Percentiles rank a stretch among this genome's conserved stretches.
Evolutionary conservation across 1,140 invertebrate genomes (phyloP).

Genomic region (Spodoptera litura): DNA sequence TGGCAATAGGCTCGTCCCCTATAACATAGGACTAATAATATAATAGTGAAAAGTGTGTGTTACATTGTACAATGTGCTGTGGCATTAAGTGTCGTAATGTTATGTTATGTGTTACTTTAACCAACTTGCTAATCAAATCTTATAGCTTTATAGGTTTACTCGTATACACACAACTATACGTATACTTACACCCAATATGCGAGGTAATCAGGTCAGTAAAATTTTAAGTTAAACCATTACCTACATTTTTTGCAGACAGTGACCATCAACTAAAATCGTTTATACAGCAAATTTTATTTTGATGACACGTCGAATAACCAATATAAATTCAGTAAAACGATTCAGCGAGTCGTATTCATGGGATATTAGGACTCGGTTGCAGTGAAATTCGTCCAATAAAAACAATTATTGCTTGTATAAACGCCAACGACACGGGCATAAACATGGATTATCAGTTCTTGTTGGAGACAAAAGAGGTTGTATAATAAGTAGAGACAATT

Average conservation of each 20-base stretch:
- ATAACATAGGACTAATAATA: too few species aligned
- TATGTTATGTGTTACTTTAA: too few species aligned
- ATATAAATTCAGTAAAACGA: constrained; percentile 46
- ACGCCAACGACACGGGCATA: constrained; percentile 60
- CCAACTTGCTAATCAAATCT: too few species aligned
- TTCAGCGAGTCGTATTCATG: constrained; percentile 45
- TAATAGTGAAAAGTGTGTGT: too few species aligned
- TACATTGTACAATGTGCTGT: too few species aligned
- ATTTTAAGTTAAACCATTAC: too few species aligned
- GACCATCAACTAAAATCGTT: background rate
- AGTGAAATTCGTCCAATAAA: constrained; percentile 64
- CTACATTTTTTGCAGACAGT: background rate
- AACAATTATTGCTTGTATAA: constrained; percentile 63
- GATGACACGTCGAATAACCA: constrained; percentile 34
- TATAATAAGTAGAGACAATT: constrained; percentile 56
- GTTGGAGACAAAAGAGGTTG: constrained; percentile 56
- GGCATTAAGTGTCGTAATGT: too few species aligned
- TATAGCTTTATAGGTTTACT: too few species aligned
- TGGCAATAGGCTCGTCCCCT: too few species aligned
- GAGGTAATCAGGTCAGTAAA: too few species aligned
- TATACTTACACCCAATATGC: too few species aligned
- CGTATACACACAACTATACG: too few species aligned
- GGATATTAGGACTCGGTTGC: constrained; percentile 38
- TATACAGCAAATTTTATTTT: constrained; percentile 24
- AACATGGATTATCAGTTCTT: constrained; percentile 59